Evolutionary conservation across 2,113 vertebrate species (phyloP).

Genomic region (Chelonoidis abingdonii): DNA sequence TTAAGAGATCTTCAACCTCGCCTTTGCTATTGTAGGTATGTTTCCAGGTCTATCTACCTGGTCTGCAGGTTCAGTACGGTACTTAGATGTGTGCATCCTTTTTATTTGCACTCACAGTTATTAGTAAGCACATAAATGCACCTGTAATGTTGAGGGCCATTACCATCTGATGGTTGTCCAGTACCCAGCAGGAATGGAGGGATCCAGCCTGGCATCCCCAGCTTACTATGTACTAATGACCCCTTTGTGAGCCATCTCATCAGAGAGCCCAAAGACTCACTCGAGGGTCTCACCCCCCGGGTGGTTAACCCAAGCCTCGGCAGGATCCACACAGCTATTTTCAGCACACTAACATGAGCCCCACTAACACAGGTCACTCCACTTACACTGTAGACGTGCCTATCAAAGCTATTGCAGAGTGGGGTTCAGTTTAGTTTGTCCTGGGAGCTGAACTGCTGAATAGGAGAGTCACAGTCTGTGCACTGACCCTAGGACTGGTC

Average conservation of each 20-base stretch:
- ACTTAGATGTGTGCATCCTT: not conserved
- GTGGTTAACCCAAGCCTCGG: not conserved
- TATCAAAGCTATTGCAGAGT: not conserved
- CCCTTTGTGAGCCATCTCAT: not conserved
- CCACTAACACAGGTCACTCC: not conserved
- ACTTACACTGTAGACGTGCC: not conserved
- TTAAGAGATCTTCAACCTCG: accelerated
- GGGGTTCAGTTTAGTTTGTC: accelerated
- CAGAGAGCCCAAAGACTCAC: not conserved
- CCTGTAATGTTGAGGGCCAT: not conserved
- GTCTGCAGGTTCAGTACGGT: not conserved
- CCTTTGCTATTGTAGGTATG: not conserved
- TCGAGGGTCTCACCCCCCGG: not conserved
- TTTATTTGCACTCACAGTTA: not conserved
- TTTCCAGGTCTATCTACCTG: not conserved
- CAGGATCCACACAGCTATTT: not conserved
- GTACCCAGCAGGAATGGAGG: not conserved
- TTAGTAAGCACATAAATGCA: not conserved
- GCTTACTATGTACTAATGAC: not conserved
- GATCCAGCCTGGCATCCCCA: not conserved
- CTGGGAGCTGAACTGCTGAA: not conserved
- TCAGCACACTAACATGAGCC: not conserved
- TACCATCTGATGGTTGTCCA: not conserved
- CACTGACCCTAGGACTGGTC: not conserved
- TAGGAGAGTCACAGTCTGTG: not conserved